Base-by-base conservation (phyloP, 2,797 vertebrate genomes). In the Jordanella pulchra region DNA sequence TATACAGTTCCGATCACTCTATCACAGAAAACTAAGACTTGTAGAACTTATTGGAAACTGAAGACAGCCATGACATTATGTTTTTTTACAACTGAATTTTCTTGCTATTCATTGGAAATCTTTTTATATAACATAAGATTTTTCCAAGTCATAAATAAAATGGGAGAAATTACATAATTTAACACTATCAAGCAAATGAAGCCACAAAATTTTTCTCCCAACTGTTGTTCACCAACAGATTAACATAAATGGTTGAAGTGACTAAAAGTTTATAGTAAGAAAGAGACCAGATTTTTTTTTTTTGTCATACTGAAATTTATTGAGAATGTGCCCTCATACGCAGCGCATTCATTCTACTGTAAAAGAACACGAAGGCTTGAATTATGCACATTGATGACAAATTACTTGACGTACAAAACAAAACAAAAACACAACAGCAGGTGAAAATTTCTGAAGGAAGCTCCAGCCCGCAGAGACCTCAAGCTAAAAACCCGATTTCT, bases 381-480 rank as follows among this genome's bases (percentile, higher is more conserved):
- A 80, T 71, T 82, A 85, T 84, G 84, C 79, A 90, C 77, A 88
- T 78, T 65, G 69, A 83, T 73, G 73, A 87, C 81, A 87, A 80
- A 85, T 86, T 71, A n/a, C 83, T 88, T 71, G 71, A 84, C 82
- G 69, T 78, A 79, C 21, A 81, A 75, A 79, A 56, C 50, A 54
- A 39, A 63, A 35, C 81, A 71, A 71, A 23, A 47, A 68, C 71
- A 75, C 15, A 39, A 87, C 15, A 68, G 86, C 81, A 90, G 86
- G 86, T 78, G 84, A 85, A 83, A 42, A 85, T 89, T 78, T 88
- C 81, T 84, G 81, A 90, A 88, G 79, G 90, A 92, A 88, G 89
- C 91, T 93, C 89, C 88, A 92, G 85, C 89, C 93, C 79, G 91
- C 93, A 94, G 91, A 93, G 83, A 93, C 79, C 84, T 83, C 82